Evolutionary conservation across 1,140 invertebrate genomes (phyloP).

Genomic region (Ooceraea biroi): DNA sequence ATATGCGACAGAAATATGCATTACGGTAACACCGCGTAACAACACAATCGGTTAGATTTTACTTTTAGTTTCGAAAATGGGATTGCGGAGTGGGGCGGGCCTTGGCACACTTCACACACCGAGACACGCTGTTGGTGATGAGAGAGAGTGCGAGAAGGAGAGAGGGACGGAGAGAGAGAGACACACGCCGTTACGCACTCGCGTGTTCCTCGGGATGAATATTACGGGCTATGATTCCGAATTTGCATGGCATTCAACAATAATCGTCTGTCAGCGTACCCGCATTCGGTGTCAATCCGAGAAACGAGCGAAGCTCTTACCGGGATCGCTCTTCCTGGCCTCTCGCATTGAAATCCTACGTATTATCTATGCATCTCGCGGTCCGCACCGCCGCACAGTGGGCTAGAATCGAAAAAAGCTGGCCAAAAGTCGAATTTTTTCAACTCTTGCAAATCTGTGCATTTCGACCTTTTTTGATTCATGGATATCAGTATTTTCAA

Average conservation of each 20-base stretch:
- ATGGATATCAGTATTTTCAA: too few species aligned
- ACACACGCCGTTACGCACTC: slow-evolving; percentile 69
- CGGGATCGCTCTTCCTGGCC: slow-evolving; percentile 10
- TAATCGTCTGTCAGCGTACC: slow-evolving; percentile 58
- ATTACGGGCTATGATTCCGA: slow-evolving; percentile 77
- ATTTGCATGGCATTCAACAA: slow-evolving; percentile 52
- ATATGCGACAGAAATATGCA: slow-evolving; percentile 78
- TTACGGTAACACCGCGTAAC: slow-evolving; percentile 79
- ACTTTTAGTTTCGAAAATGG: slow-evolving; percentile 87
- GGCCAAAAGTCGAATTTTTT: too few species aligned
- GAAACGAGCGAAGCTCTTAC: slow-evolving; percentile 29
- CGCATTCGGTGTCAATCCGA: slow-evolving; percentile 10
- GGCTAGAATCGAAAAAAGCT: too few species aligned
- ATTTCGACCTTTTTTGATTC: too few species aligned
- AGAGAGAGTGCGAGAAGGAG: slow-evolving; percentile 46
- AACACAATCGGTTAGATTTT: slow-evolving; percentile 86
- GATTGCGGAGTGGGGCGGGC: slow-evolving; percentile 84
- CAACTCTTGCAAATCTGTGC: too few species aligned
- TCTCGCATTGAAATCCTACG: slow-evolving; percentile 28
- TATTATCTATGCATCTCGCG: background rate
- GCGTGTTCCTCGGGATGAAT: too few species aligned
- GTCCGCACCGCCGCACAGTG: too few species aligned
- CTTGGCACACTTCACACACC: slow-evolving; percentile 86
- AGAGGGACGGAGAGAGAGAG: slow-evolving; percentile 49
- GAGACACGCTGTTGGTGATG: slow-evolving; percentile 74